These are phyloP conservation scores for Silurus glanis DNA, from an alignment of 2,113 vertebrate genomes.

Conservation along the genomic window DNA sequence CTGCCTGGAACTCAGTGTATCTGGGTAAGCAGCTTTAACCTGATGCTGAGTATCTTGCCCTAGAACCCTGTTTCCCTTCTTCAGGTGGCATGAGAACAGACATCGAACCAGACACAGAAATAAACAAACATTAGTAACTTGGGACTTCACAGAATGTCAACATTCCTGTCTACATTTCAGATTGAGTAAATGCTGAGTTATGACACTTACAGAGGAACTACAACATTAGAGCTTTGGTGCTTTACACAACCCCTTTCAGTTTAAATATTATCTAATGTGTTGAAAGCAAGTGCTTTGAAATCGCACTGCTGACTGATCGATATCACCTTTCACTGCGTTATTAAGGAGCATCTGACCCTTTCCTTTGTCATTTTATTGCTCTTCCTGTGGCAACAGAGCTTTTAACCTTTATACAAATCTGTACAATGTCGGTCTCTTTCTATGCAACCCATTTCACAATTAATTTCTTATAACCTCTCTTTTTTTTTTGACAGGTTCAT, in stretches of 20 bases:
- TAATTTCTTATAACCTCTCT: background rate
- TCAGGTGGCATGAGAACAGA: conserved; percentile 17
- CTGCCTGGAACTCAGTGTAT: conserved; percentile 69
- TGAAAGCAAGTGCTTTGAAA: conserved; percentile 27
- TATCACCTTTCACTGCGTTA: conserved; percentile 5
- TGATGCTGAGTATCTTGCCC: conserved; percentile 57
- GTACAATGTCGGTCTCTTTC: background rate
- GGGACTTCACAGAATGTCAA: background rate
- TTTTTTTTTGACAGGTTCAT: background rate
- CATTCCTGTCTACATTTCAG: background rate
- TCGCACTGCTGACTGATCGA: background rate
- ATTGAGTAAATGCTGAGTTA: background rate
- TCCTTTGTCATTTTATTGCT: conserved; percentile 27
- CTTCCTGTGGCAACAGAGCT: conserved; percentile 14
- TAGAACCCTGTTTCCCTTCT: conserved; percentile 59
- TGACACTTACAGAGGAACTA: background rate
- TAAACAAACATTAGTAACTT: background rate
- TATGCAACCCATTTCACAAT: background rate
- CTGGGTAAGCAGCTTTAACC: conserved; percentile 74
- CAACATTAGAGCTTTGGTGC: background rate
- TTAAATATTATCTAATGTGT: conserved; percentile 40
- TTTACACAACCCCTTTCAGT: background rate
- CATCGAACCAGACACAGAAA: background rate
- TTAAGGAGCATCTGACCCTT: conserved; percentile 24
- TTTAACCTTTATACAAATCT: conserved; percentile 24